phyloP scores from a whole-genome alignment of 2,888 invertebrate genomes.

The Abscondita cerata region DNA sequence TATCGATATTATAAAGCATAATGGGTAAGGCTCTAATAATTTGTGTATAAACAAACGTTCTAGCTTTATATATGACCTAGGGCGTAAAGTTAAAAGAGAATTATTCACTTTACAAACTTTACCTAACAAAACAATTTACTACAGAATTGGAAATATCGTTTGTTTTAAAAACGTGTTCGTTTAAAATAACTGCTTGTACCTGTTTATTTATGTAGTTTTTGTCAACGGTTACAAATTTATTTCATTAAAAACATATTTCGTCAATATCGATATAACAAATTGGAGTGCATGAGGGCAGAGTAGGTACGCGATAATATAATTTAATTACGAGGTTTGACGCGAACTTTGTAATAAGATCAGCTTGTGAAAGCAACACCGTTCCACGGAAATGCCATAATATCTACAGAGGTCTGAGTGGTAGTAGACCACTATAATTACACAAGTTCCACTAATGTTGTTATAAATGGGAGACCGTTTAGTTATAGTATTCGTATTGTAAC shows the following conservation, averaged over 20 bases:
- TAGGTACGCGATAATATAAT: constrained; percentile 34
- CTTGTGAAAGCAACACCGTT: constrained; percentile 37
- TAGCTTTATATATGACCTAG: too few relatives aligned
- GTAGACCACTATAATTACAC: constrained; percentile 41
- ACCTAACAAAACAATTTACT: too few relatives aligned
- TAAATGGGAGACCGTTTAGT: constrained; percentile 42
- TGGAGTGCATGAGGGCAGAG: neutral
- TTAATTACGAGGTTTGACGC: constrained; percentile 38
- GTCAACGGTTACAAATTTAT: too few relatives aligned
- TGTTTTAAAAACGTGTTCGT: neutral
- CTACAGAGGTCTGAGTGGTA: constrained; percentile 39
- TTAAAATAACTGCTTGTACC: neutral
- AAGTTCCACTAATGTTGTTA: constrained; percentile 44
- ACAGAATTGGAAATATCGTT: too few relatives aligned
- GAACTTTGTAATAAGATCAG: constrained; percentile 42
- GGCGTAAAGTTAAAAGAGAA: too few relatives aligned
- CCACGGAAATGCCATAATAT: constrained; percentile 38
- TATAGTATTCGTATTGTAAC: constrained; percentile 40
- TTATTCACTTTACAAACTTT: too few relatives aligned
- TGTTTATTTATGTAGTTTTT: too few relatives aligned
- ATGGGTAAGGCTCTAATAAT: too few relatives aligned
- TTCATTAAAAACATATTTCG: neutral
- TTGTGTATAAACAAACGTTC: too few relatives aligned
- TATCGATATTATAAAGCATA: too few relatives aligned
- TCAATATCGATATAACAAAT: neutral